Evolutionary conservation across 2,888 invertebrate genomes (phyloP).

Genomic region (Leucoma salicis): DNA sequence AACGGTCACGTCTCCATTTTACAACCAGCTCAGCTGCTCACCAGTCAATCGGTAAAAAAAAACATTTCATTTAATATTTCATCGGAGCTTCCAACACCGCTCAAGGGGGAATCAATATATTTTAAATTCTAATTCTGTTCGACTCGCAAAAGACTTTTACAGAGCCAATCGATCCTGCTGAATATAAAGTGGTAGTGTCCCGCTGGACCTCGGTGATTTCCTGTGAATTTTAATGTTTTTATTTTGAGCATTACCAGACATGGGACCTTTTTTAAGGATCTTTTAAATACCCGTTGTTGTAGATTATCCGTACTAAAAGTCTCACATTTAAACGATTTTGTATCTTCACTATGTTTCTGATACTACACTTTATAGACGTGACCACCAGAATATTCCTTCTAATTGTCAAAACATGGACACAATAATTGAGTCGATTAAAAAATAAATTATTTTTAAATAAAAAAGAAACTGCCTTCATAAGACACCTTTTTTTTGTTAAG

Average conservation of each 20-base stretch:
- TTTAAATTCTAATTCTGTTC: conserved; percentile 75
- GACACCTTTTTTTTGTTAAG: no score
- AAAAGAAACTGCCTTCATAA: no score
- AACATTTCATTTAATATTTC: conserved; percentile 51
- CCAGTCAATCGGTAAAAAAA: conserved; percentile 71
- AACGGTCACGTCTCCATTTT: conserved; percentile 72
- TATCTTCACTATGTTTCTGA: no score
- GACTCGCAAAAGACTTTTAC: conserved; percentile 62
- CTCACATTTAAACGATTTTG: no score
- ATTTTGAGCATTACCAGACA: neutral
- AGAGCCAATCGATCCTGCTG: conserved; percentile 62
- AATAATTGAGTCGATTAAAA: no score
- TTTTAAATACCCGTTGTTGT: no score
- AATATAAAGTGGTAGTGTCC: conserved; percentile 59
- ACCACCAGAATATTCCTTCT: no score
- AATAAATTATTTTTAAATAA: no score
- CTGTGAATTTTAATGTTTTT: conserved; percentile 32
- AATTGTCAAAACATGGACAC: no score
- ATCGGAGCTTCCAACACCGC: conserved; percentile 44
- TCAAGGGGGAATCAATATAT: conserved; percentile 72
- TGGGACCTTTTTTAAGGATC: no score
- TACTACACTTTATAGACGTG: no score
- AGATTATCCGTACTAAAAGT: no score
- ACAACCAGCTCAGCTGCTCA: conserved; percentile 72
- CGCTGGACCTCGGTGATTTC: conserved; percentile 36